phyloP scores from a whole-genome alignment of 1,140 invertebrate genomes.

The Gonatopus flavifemur region DNA sequence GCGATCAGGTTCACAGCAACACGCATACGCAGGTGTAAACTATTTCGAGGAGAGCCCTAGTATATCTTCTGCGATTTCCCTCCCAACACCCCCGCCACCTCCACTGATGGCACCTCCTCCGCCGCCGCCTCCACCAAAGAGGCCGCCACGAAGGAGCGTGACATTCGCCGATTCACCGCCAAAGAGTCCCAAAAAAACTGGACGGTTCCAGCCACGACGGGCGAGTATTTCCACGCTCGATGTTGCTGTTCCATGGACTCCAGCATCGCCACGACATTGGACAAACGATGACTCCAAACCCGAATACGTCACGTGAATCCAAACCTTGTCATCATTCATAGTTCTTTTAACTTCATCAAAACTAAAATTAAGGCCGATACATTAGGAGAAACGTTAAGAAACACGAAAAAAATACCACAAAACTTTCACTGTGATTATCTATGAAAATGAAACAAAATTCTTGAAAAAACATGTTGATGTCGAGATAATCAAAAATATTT shows the following conservation, averaged over 20 bases:
- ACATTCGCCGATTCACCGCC: conserved; percentile 52
- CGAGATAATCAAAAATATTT: too few relatives aligned
- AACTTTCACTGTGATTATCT: too few relatives aligned
- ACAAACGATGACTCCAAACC: conserved; percentile 41
- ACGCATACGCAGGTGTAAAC: conserved; percentile 74
- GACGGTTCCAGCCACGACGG: conserved; percentile 16
- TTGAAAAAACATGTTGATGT: too few relatives aligned
- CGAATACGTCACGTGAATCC: conserved; percentile 48
- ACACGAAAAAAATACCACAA: too few relatives aligned
- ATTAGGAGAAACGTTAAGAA: too few relatives aligned
- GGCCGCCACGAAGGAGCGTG: conserved; percentile 47
- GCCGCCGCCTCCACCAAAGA: conserved; percentile 44
- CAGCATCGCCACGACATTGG: conserved; percentile 50
- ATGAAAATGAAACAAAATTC: too few relatives aligned
- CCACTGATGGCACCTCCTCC: conserved; percentile 38
- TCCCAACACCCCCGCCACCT: conserved; percentile 48
- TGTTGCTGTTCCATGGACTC: conserved; percentile 51
- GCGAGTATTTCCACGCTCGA: conserved; percentile 40
- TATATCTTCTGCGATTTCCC: conserved; percentile 37
- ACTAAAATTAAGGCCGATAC: too few relatives aligned
- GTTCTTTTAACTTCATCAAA: too few relatives aligned
- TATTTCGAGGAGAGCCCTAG: conserved; percentile 28
- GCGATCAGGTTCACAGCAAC: conserved; percentile 74
- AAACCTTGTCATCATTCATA: too few relatives aligned
- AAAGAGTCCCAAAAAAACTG: conserved; percentile 39